Base-by-base conservation (phyloP, 2,113 vertebrate genomes). In the Prolemur simus region DNA sequence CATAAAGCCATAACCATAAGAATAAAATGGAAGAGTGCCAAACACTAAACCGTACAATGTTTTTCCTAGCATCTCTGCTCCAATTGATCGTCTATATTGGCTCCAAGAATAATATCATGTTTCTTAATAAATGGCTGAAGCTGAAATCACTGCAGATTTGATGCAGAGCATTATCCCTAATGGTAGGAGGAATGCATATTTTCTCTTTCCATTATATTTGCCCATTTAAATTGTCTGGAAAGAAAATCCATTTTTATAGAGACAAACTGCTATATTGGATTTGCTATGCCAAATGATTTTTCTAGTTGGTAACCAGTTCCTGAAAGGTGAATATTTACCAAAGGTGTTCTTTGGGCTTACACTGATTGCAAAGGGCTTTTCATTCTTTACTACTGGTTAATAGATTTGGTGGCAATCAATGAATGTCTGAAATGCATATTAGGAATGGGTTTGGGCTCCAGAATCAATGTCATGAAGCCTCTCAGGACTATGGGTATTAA, bases 161-260 rank as follows among this genome's bases (percentile, higher is more conserved):
- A 94, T 88, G 29, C 39, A 49, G 39, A 87, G 4, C 37, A 77
- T 89, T 63, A 27, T 34, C 20, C 42, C n/a, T 58, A 85, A 90
- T 88, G 15, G 47, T 81, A 64, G 86, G 63, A 95, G 7, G 15
- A 97, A 87, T 52, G 18, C 3, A 14, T 42, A 85, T 63, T 94
- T 87, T 94, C 42, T 80, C n/a, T 85, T 95, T 91, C 15, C n/a
- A 37, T 92, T 82, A 54, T 89, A 93, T 82, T 96, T 97, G 37
- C n/a, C 29, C 39, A 39, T 89, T 92, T 87, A 89, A 87, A 39
- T 95, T 92, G 14, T 89, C 80, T 89, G 69, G 69, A 96, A 76
- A 88, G 68, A 73, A 96, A 87, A 86, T 78, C 2, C 45, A 82
- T 92, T 92, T 95, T 94, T 89, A 39, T 63, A 74, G 77, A 85